Conservation (phyloP, 2,113 vertebrate genomes). For the Gallinago undulata region DNA sequence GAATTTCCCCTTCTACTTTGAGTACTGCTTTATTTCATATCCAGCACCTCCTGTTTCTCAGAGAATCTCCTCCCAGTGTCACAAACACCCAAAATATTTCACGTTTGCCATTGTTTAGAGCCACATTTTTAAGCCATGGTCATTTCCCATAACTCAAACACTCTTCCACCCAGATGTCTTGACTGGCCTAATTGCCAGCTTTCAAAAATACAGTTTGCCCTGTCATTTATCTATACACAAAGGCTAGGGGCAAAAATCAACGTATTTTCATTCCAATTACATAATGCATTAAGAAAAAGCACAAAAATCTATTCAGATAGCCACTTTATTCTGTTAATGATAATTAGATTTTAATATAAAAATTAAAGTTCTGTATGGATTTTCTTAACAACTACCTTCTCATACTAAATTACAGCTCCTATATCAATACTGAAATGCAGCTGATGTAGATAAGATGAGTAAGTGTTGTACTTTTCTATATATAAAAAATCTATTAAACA, state of each 20-base stretch:
- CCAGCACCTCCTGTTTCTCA: not conserved
- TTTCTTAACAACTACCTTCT: conserved; percentile 40
- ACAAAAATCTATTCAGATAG: not conserved
- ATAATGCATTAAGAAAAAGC: not conserved
- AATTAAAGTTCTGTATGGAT: conserved; percentile 47
- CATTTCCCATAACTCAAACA: not conserved
- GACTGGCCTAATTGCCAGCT: not conserved
- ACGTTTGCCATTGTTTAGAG: not conserved
- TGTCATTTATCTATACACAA: not conserved
- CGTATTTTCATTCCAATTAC: not conserved
- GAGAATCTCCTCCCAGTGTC: not conserved
- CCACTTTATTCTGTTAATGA: conserved; percentile 14
- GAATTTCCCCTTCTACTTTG: not conserved
- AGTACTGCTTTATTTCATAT: not conserved
- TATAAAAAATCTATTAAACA: conserved; percentile 12
- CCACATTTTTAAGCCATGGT: not conserved
- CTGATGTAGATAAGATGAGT: conserved; percentile 27
- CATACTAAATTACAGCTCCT: not conserved
- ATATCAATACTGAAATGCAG: conserved; percentile 21
- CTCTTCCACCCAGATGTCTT: too few relatives aligned
- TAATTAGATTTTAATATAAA: conserved; percentile 48
- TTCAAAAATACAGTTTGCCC: not conserved
- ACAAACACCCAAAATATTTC: not conserved
- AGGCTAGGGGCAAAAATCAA: not conserved
- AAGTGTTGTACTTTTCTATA: conserved; percentile 34